phyloP scores from a whole-genome alignment of 2,113 vertebrate genomes.

The Seriola rivoliana region DNA sequence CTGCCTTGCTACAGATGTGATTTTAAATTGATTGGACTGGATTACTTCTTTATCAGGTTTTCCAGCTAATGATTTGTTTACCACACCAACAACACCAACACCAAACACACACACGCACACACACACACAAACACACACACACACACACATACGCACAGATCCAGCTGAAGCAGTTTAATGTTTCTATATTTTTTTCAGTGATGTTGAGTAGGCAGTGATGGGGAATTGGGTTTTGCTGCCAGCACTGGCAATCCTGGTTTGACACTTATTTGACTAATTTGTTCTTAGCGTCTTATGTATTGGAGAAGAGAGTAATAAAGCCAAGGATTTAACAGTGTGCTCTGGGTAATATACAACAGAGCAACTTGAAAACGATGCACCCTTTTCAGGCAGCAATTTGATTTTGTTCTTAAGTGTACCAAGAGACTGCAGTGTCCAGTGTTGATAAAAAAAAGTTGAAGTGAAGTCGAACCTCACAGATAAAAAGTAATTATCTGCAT shows the following conservation, averaged over 20 bases:
- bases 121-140: slow-evolving; percentile 1
- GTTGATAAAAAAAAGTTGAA: not conserved
- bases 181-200: not conserved
- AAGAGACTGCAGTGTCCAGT: not conserved
- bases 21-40: slow-evolving; percentile 53
- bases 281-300: slow-evolving; percentile 3
- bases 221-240: slow-evolving; percentile 19
- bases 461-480: not conserved
- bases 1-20: slow-evolving; percentile 46
- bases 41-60: slow-evolving; percentile 55
- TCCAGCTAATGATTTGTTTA: slow-evolving; percentile 55
- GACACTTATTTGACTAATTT: slow-evolving; percentile 31
- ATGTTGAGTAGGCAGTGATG: slow-evolving; percentile 6
- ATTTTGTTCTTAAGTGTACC: not conserved
- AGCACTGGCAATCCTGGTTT: slow-evolving; percentile 3
- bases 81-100: not conserved
- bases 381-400: slow-evolving; percentile 15
- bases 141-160: not conserved
- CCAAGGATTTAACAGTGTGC: not conserved
- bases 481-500: not conserved
- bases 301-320: slow-evolving; percentile 12
- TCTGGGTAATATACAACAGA: slow-evolving; percentile 13
- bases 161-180: not conserved
- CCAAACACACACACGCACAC: not conserved
- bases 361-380: slow-evolving; percentile 14